Percentiles rank a stretch among this genome's conserved stretches.
Conservation (phyloP, 1,140 invertebrate genomes). For the Leptopilina clavipes region DNA sequence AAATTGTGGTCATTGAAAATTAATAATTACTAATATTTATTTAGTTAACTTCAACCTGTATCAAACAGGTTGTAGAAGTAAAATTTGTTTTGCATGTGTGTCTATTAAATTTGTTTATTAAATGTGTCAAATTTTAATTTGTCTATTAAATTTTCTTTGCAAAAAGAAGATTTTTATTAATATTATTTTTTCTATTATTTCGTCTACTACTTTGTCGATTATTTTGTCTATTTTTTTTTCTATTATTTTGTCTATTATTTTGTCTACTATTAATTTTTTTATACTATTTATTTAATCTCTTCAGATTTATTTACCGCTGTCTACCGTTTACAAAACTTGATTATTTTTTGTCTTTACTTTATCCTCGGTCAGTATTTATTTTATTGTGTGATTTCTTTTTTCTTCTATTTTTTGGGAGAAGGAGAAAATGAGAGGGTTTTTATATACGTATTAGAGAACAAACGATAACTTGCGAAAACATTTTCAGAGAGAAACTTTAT, state of each 20-base stretch:
- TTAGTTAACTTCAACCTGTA: neutral
- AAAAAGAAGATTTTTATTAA: no score
- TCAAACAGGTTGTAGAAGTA: no score
- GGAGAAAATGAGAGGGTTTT: constrained; percentile 8
- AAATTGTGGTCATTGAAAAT: no score
- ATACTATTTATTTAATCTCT: no score
- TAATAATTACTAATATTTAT: no score
- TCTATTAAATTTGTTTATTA: no score
- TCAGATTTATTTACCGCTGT: no score
- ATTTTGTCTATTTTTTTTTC: neutral
- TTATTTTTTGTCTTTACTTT: neutral
- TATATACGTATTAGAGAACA: neutral
- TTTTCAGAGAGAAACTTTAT: constrained; percentile 53
- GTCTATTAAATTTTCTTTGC: no score
- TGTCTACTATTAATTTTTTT: no score
- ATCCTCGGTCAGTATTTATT: neutral
- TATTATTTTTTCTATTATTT: no score
- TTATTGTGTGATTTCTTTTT: neutral
- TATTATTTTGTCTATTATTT: neutral
- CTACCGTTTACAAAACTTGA: neutral
- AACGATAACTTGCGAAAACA: constrained; percentile 27
- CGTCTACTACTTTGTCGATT: neutral
- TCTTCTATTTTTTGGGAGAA: neutral
- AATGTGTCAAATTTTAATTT: no score
- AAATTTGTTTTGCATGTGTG: no score